Evolutionary conservation across 2,113 vertebrate species (phyloP), one percentile per base, ranked within the genome.

Genomic region (Rhea pennata): DNA sequence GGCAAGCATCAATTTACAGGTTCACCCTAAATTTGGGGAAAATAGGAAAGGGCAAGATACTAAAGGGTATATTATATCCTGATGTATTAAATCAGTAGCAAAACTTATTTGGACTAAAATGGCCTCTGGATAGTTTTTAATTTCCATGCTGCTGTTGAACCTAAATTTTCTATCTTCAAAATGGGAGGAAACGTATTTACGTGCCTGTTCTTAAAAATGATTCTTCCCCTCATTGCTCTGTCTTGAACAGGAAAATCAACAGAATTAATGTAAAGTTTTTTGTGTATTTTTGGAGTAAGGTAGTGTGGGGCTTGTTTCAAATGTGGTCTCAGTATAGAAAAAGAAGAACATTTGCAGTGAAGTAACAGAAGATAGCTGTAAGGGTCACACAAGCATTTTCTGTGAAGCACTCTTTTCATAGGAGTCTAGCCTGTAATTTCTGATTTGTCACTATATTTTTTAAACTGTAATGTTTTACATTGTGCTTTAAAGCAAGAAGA

Each of bases 1-100:
- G 87, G 84, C 90, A 96, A 92, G 59, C 90, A 94, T 90, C 93
- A 95, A 90, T 96, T 96, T 96, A 93, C 93, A 76, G 77, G 69
- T 96, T 95, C 76, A 92, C 82, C 93, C 90, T 88, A 94, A 90
- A 72, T 95, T 93, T 91, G 85, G 92, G 82, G 76, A 78, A 95
- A 94, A 94, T 91, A 93, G 39, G 80, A 94, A 92, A 73, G 73
- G 92, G 86, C 70, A 81, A 24, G 73, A 40, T 89, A 88, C 87
- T 75, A 59, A 58, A 94, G 76, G 64, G 77, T 93, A 81, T 5
- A 1, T 81, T 90, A 19, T 84, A 95, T 83, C 87, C 87, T 65
- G 53, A 58, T 84, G 48, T 74, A 69, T 84, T 95, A 88, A 93
- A 94, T 87, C 83, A 87, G 13, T 82, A 67, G 70, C 70, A 96